Percentiles rank a stretch among this genome's conserved stretches.
These are phyloP conservation scores for Glossophaga mutica DNA, from an alignment of 2,797 vertebrate species.

Conservation along the genomic window DNA sequence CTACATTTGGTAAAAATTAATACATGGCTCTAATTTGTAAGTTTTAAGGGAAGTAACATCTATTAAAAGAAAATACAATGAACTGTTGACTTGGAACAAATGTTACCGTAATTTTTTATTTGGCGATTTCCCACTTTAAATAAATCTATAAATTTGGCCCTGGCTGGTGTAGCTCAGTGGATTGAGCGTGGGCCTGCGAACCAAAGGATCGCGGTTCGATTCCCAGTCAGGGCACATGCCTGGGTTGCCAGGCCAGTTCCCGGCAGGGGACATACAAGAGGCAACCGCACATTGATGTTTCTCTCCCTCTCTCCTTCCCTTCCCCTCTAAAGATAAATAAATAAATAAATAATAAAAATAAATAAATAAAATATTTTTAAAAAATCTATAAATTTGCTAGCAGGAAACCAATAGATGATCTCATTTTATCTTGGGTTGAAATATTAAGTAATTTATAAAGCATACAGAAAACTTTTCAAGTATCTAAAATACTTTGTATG, in stretches of 20 bases:
- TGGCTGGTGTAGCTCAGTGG: too few relatives aligned
- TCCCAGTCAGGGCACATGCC: too few relatives aligned
- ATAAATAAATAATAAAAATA: too few relatives aligned
- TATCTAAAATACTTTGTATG: background rate
- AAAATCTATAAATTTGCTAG: background rate
- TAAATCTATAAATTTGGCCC: background rate
- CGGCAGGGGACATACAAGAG: too few relatives aligned
- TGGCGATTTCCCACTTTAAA: conserved; percentile 5
- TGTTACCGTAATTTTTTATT: background rate
- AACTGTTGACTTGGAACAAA: conserved; percentile 12
- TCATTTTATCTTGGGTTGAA: conserved; percentile 16
- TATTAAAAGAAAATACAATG: background rate
- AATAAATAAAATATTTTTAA: too few relatives aligned
- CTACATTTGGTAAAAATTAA: background rate
- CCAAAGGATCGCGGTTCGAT: too few relatives aligned
- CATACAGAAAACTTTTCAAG: background rate
- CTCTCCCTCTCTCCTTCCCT: too few relatives aligned
- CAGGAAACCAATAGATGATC: background rate
- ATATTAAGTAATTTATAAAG: conserved; percentile 25
- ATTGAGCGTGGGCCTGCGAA: too few relatives aligned
- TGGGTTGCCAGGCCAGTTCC: too few relatives aligned
- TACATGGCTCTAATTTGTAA: background rate
- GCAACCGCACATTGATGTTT: too few relatives aligned
- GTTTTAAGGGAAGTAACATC: background rate
- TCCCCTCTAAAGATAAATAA: too few relatives aligned